phyloP scores from a whole-genome alignment of 92 coral and sea anemone genomes.

The Porites evermanni region DNA sequence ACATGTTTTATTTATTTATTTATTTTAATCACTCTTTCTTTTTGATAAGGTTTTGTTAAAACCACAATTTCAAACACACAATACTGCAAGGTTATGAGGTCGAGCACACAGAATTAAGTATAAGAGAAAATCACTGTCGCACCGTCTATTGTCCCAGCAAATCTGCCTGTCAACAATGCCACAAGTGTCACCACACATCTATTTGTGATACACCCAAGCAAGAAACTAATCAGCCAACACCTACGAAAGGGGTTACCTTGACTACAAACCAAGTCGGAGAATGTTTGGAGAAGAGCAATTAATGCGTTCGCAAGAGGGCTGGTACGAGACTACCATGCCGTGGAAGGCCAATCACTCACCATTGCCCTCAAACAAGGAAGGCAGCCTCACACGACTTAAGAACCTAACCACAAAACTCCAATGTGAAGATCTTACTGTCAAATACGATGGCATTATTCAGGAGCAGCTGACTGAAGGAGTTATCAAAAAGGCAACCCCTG shows the following conservation, averaged over 20 bases:
- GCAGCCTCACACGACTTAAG: conserved; percentile 50
- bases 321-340: conserved; percentile 69
- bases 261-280: conserved; percentile 30
- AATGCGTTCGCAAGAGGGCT: conserved; percentile 57
- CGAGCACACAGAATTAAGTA: no score
- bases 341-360: conserved; percentile 66
- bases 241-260: conserved; percentile 14
- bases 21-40: no score
- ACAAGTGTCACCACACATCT: conserved; percentile 60
- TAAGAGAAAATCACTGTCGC: not conserved
- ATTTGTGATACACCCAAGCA: conserved; percentile 26
- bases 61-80: no score
- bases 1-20: no score
- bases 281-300: conserved; percentile 55
- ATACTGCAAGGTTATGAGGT: no score
- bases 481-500: conserved; percentile 19
- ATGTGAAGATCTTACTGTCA: not conserved
- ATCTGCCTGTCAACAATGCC: conserved; percentile 55
- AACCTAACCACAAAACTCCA: conserved; percentile 47
- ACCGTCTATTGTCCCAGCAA: conserved; percentile 53
- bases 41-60: no score
- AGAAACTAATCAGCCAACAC: not conserved
- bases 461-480: conserved; percentile 32
- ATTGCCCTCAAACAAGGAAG: conserved; percentile 58
- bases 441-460: conserved; percentile 44